A percentile compares a stretch with the other conserved stretches of the same genome.
Evolutionary conservation across 2,797 vertebrate species (phyloP).

Genomic region (Fundulus diaphanus): DNA sequence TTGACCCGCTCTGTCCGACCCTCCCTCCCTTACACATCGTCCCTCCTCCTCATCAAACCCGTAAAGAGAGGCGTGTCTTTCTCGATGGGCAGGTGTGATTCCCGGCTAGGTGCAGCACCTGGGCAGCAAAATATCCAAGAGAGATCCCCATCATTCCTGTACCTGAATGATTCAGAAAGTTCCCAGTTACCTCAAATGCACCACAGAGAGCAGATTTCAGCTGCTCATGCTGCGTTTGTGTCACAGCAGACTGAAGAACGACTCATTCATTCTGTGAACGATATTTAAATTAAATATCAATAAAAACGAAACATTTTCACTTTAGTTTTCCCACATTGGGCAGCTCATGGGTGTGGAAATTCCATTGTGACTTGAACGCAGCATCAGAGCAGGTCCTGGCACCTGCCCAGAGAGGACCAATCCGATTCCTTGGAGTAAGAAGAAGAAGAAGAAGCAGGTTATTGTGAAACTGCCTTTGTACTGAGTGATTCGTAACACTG

Average conservation of each 20-base stretch:
- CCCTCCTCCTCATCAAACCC: conserved; percentile 29
- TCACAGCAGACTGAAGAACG: conserved; percentile 17
- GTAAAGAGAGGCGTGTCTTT: conserved; percentile 53
- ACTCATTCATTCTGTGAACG: conserved; percentile 9
- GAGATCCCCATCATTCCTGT: conserved; percentile 16
- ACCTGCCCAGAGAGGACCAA: conserved; percentile 65
- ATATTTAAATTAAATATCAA: neutral
- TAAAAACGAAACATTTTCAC: conserved; percentile 7
- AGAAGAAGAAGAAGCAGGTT: conserved; percentile 80
- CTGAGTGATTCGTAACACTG: conserved; percentile 76
- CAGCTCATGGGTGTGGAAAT: conserved; percentile 24
- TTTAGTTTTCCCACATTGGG: conserved; percentile 12
- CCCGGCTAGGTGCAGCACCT: conserved; percentile 51
- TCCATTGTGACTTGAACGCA: conserved; percentile 47
- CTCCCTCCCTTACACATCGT: conserved; percentile 21
- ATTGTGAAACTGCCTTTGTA: conserved; percentile 79
- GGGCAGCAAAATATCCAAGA: conserved; percentile 24
- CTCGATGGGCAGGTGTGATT: conserved; percentile 63
- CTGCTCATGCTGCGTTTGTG: conserved; percentile 59
- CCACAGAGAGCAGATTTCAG: conserved; percentile 25
- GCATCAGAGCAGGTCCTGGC: conserved; percentile 50
- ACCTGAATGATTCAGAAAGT: conserved; percentile 47
- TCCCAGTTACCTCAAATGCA: conserved; percentile 71
- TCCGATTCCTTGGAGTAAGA: conserved; percentile 68
- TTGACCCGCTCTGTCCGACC: conserved; percentile 34